Evolutionary conservation across 2,888 invertebrate genomes (phyloP), one percentile per base, ranked within the genome.

Genomic region (Spatulosminthurus flaviceps): DNA sequence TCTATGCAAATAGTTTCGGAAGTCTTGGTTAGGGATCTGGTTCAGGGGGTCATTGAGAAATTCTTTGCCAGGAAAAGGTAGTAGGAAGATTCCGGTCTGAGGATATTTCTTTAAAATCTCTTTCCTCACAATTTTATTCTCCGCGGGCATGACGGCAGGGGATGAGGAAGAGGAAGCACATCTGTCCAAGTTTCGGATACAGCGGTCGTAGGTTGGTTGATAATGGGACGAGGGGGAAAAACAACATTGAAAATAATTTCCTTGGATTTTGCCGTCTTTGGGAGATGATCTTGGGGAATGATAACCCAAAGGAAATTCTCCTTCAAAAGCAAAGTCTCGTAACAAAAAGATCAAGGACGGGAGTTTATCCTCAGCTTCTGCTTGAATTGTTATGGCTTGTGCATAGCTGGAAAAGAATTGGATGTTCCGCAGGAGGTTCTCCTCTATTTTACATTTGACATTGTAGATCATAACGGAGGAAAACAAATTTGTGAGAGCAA

Each of bases 391-490:
- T 13, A 70, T 70, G 70, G 34, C 70, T 28, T 41, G 29, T 11
- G 79, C 77, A 29, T 41, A 80, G 19, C 70, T 51, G 2, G 74
- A 42, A 28, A 81, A 81, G 26, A 24, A 26, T 13, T 79, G 28
- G 24, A 80, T 42, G 29, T 60, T 29, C 42, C 71, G 72, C 0
- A 80, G 77, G 42, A 72, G 61, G 34, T n/a, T 76, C 26, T 77
- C 77, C 11, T 28, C 70, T 19, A 77, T 60, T 19, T 78, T 24
- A 0, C 22, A 28, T 41, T 51, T 66, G 9, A 80, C 67, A 26
- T 77, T 80, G 73, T 71, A 80, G 29, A 80, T 78, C 0, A 64
- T 22, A n/a, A 80, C 77, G 5, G 80, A 80, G 11, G 77, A 80
- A 19, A 72, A 66, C 0, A 80, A 61, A 0, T 64, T 66, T 13